Percentiles rank a stretch among this genome's conserved stretches.
Conservation (phyloP, 2,113 vertebrate genomes). For the Xenopus laevis region DNA sequence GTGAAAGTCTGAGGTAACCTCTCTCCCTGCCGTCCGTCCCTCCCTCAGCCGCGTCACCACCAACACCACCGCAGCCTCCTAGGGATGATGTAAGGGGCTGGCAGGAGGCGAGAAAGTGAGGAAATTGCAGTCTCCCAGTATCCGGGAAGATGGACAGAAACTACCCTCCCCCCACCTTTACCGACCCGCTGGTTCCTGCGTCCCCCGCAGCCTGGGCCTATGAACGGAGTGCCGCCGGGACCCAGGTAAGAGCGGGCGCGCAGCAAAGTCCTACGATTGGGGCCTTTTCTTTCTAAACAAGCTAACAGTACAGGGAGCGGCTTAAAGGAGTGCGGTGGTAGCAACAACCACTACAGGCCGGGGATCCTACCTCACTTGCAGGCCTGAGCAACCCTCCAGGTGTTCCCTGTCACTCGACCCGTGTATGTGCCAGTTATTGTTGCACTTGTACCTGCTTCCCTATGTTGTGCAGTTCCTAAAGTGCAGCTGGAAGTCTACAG, state of each 20-base stretch:
- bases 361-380: too few species aligned
- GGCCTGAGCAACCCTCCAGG: too few species aligned
- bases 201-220: conserved; percentile 83
- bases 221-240: conserved; percentile 69
- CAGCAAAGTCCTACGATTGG: too few species aligned
- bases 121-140: conserved; percentile 40
- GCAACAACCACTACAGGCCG: too few species aligned
- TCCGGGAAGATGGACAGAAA: conserved; percentile 89
- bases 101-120: conserved; percentile 19
- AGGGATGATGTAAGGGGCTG: conserved; percentile 55
- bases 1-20: conserved; percentile 17
- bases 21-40: neutral
- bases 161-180: conserved; percentile 83
- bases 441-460: too few species aligned
- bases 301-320: too few species aligned
- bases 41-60: conserved; percentile 25
- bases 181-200: conserved; percentile 74
- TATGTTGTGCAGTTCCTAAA: too few species aligned
- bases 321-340: too few species aligned
- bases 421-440: too few species aligned
- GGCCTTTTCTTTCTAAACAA: too few species aligned
- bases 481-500: too few species aligned
- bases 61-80: neutral
- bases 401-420: too few species aligned
- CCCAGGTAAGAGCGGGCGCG: conserved; percentile 75